These are phyloP conservation scores for Pachyseris speciosa DNA, from an alignment of 64 coral and sea anemone species.

Conservation along the genomic window DNA sequence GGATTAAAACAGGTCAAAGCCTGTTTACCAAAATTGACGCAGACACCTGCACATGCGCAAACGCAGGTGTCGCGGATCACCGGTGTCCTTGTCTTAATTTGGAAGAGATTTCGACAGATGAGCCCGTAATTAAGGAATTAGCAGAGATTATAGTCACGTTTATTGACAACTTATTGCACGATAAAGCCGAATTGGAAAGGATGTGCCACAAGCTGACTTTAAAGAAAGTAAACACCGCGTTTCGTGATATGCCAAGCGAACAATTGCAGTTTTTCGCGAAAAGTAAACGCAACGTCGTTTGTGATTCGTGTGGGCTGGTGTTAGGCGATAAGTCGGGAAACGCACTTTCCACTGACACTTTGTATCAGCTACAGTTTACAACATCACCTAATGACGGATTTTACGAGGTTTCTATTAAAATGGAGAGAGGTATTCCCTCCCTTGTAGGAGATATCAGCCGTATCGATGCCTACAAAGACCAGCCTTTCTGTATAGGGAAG, in stretches of 20 bases:
- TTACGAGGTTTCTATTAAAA: conserved; percentile 26
- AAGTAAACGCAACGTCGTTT: background rate
- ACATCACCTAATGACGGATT: conserved; percentile 1
- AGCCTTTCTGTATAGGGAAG: conserved; percentile 12
- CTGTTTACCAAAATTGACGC: conserved; percentile 26
- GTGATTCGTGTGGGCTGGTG: conserved; percentile 10
- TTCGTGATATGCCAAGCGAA: conserved; percentile 26
- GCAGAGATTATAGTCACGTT: background rate
- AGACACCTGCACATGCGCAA: conserved; percentile 16
- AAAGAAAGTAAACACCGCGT: background rate
- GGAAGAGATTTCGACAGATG: background rate
- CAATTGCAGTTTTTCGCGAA: conserved; percentile 15
- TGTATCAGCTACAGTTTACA: conserved; percentile 46
- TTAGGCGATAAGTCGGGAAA: background rate
- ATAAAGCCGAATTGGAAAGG: background rate
- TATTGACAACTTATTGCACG: conserved; percentile 20
- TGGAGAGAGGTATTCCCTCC: conserved; percentile 3
- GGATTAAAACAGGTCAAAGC: conserved; percentile 25
- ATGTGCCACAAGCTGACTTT: conserved; percentile 10
- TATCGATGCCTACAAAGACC: conserved; percentile 27
- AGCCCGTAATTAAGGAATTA: background rate
- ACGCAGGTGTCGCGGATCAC: conserved; percentile 52
- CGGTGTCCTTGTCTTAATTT: no score
- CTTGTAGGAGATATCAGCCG: conserved; percentile 32
- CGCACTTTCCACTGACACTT: background rate